Percentiles rank a stretch among this genome's conserved stretches.
These are phyloP conservation scores for Meliscaeva auricollis DNA, from an alignment of 2,888 invertebrate species.

Conservation along the genomic window DNA sequence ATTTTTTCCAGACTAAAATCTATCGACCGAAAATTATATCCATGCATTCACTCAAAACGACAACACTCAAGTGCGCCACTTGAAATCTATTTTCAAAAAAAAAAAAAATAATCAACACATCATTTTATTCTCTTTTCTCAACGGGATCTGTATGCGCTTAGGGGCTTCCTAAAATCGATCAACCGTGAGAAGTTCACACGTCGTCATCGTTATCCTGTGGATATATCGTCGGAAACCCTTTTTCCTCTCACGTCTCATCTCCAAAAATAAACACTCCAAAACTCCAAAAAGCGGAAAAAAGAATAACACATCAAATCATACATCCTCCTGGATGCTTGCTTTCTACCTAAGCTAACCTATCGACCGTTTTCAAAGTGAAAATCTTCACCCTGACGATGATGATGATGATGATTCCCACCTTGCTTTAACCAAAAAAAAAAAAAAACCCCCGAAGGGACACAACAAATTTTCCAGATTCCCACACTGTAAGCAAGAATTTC, in stretches of 20 bases:
- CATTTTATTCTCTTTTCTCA: background rate
- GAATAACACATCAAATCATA: constrained; percentile 54
- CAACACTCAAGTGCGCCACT: background rate
- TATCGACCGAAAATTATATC: background rate
- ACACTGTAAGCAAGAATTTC: constrained; percentile 29
- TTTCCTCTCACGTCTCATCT: constrained; percentile 23
- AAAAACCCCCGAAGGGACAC: constrained; percentile 57
- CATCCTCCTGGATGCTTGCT: background rate
- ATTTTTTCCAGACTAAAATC: no score
- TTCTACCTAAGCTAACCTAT: background rate
- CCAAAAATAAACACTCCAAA: constrained; percentile 66
- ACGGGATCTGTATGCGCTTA: background rate
- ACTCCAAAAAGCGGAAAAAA: background rate
- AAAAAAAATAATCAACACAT: constrained; percentile 16
- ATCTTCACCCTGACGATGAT: constrained; percentile 37
- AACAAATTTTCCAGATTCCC: constrained; percentile 46
- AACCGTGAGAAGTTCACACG: constrained; percentile 68
- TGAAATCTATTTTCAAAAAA: background rate
- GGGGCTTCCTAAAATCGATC: constrained; percentile 21
- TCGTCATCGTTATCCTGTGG: constrained; percentile 50
- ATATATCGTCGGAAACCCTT: constrained; percentile 40
- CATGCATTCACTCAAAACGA: background rate
- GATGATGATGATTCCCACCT: constrained; percentile 63
- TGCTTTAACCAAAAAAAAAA: constrained; percentile 9
- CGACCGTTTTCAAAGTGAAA: constrained; percentile 42